Conservation (phyloP, 2,888 invertebrate genomes). For the Hydrotaea diabolus region DNA sequence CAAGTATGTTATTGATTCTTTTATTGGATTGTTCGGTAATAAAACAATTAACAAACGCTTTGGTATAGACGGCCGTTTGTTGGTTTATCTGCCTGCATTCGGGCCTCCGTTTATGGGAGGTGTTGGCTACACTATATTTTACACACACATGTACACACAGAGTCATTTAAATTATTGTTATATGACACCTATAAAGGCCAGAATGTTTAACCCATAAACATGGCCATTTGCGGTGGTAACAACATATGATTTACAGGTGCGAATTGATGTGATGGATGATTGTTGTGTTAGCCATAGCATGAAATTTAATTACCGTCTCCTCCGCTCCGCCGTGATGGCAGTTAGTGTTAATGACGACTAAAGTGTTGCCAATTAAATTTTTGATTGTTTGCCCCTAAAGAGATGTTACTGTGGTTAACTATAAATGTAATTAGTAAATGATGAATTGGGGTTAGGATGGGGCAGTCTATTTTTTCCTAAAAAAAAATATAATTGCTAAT, state of each 20-base stretch:
- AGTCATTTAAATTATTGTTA: slow-evolving; percentile 21
- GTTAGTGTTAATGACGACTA: neutral
- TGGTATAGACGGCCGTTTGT: neutral
- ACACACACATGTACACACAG: neutral
- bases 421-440: too few relatives aligned
- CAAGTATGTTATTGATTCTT: slow-evolving; percentile 33
- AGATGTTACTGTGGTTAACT: neutral
- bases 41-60: slow-evolving; percentile 53
- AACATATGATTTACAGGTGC: slow-evolving; percentile 30
- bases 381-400: slow-evolving; percentile 8
- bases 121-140: neutral
- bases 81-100: slow-evolving; percentile 16
- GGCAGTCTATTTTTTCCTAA: too few relatives aligned
- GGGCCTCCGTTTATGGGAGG: slow-evolving; percentile 1
- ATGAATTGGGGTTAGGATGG: too few relatives aligned
- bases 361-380: slow-evolving; percentile 8
- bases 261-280: slow-evolving; percentile 16
- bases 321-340: neutral
- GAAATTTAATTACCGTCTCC: neutral
- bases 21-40: slow-evolving; percentile 50
- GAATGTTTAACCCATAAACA: slow-evolving; percentile 40
- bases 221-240: slow-evolving; percentile 2
- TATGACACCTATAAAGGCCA: slow-evolving; percentile 34
- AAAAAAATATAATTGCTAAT: too few relatives aligned
- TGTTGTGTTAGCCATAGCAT: neutral